These are phyloP conservation scores for Papilio machaon DNA, from an alignment of 1,140 invertebrate genomes.

Conservation along the genomic window DNA sequence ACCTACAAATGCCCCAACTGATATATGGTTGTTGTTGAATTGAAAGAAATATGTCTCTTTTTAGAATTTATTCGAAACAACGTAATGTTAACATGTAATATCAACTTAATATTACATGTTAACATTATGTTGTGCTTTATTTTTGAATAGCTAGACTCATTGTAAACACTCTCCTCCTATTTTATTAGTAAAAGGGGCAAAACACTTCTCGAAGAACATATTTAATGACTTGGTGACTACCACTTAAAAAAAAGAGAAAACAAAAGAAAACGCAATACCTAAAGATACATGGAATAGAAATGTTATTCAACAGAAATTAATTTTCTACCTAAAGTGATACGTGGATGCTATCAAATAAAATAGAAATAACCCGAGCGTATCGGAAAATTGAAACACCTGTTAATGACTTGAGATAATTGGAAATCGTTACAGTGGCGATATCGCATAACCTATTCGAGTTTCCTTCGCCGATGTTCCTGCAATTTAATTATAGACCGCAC, in stretches of 20 bases:
- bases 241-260: not conserved
- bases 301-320: slow-evolving; percentile 13
- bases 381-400: slow-evolving; percentile 45
- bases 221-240: no score
- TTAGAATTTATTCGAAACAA: slow-evolving; percentile 12
- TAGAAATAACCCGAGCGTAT: slow-evolving; percentile 23
- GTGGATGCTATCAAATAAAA: slow-evolving; percentile 16
- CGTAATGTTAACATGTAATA: not conserved
- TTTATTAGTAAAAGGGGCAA: no score
- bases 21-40: slow-evolving; percentile 21
- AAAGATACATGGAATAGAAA: not conserved
- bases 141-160: not conserved
- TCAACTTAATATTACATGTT: no score
- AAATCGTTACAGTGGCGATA: slow-evolving; percentile 32
- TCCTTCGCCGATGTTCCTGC: slow-evolving; percentile 23
- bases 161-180: not conserved
- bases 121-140: not conserved
- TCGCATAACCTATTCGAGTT: slow-evolving; percentile 41
- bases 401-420: slow-evolving; percentile 48
- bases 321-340: slow-evolving; percentile 1
- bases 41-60: slow-evolving; percentile 9
- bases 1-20: slow-evolving; percentile 31
- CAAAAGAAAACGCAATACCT: not conserved
- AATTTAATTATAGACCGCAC: slow-evolving; percentile 35
- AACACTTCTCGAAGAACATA: no score